Evolutionary conservation across 2,113 vertebrate genomes (phyloP).

Genomic region (Odocoileus virginianus): DNA sequence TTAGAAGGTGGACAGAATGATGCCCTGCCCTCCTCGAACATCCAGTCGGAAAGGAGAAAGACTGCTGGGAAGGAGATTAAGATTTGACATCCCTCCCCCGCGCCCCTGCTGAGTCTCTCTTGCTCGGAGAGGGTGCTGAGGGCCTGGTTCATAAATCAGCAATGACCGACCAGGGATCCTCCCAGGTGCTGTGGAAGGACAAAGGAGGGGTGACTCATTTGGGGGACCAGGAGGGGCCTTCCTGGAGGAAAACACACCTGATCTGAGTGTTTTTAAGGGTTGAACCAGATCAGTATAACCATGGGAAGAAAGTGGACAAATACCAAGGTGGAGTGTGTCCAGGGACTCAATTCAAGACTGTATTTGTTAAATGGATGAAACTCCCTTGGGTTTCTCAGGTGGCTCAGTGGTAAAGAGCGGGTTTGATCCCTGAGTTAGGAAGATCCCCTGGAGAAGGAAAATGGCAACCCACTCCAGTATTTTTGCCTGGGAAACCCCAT

Average conservation of each 20-base stretch:
- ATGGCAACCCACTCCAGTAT: not conserved
- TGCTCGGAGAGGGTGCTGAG: no score
- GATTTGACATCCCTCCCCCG: rapidly evolving
- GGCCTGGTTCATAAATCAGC: rapidly evolving
- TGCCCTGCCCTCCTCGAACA: no score
- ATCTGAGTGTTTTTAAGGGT: not conserved
- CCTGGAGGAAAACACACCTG: not conserved
- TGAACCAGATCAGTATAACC: not conserved
- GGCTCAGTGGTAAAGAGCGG: not conserved
- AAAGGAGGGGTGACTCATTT: not conserved
- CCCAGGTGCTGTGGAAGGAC: not conserved
- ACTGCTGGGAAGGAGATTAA: no score
- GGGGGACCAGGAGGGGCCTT: not conserved
- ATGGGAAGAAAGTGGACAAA: not conserved
- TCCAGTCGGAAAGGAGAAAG: not conserved
- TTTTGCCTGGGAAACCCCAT: not conserved
- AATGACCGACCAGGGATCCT: not conserved
- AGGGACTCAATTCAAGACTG: not conserved
- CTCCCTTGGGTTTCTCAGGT: not conserved
- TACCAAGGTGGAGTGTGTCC: not conserved
- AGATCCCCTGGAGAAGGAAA: not conserved
- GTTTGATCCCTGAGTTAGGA: not conserved
- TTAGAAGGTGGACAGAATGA: not conserved
- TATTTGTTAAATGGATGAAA: not conserved
- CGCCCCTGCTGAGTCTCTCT: not conserved